phyloP scores from a whole-genome alignment of 2,797 vertebrate species.

The Microcaecilia unicolor region DNA sequence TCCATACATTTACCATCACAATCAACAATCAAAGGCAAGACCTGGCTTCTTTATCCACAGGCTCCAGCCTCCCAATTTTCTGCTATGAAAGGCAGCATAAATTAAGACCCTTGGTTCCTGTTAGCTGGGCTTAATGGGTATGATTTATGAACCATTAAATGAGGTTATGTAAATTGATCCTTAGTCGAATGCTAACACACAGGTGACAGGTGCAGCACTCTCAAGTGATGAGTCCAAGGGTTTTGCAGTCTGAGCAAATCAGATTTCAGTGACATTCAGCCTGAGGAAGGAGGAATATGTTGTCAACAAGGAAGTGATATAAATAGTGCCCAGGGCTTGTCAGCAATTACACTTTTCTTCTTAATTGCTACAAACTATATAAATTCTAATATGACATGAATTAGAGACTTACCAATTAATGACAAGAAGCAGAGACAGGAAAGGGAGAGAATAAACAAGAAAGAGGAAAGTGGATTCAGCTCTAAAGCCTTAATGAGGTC shows the following conservation, averaged over 20 bases:
- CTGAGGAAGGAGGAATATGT: constrained; percentile 72
- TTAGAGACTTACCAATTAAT: constrained; percentile 72
- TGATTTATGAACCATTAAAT: constrained; percentile 99
- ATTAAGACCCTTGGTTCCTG: constrained; percentile 99
- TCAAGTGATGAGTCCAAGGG: constrained; percentile 73
- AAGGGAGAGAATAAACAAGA: constrained; percentile 56
- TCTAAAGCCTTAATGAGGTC: constrained; percentile 48
- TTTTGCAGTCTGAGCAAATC: constrained; percentile 70
- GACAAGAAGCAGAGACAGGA: too few species aligned
- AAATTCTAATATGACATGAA: constrained; percentile 76
- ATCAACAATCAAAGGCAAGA: constrained; percentile 99
- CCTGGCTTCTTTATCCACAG: constrained; percentile 99
- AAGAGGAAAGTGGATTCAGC: constrained; percentile 47
- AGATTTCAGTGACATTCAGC: constrained; percentile 75
- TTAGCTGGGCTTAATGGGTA: constrained; percentile 99
- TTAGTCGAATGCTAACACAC: constrained; percentile 96
- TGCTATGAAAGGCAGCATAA: constrained; percentile 99
- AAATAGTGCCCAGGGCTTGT: constrained; percentile 71
- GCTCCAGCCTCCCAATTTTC: constrained; percentile 98
- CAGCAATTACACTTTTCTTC: constrained; percentile 72
- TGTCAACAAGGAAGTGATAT: constrained; percentile 77
- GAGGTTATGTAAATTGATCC: constrained; percentile 99
- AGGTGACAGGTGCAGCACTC: constrained; percentile 98
- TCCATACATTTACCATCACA: constrained; percentile 99
- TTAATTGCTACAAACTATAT: constrained; percentile 72